Conservation (phyloP, 2,888 invertebrate species). For the Eilema griseolum region DNA sequence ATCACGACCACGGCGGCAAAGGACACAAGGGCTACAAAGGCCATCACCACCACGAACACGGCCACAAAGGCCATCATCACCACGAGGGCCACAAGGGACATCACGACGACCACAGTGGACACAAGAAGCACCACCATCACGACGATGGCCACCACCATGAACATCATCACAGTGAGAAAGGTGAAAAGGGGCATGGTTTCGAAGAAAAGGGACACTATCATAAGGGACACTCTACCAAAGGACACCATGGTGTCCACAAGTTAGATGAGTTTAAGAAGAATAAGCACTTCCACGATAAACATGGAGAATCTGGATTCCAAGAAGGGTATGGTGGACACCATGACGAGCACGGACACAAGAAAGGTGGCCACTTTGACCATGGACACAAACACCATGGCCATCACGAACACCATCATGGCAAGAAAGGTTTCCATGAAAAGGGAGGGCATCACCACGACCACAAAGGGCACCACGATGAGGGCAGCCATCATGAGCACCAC, state of each 20-base stretch:
- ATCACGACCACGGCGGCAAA: conserved; percentile 89
- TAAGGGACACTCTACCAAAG: conserved; percentile 94
- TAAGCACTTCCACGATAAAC: conserved; percentile 94
- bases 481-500: conserved; percentile 92
- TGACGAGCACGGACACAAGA: conserved; percentile 92
- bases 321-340: conserved; percentile 93
- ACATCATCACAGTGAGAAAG: conserved; percentile 89
- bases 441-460: conserved; percentile 93
- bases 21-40: conserved; percentile 91
- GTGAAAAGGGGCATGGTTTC: conserved; percentile 87
- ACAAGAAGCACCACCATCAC: conserved; percentile 89
- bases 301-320: conserved; percentile 92
- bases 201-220: conserved; percentile 90
- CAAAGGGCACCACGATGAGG: conserved; percentile 92
- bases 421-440: conserved; percentile 93
- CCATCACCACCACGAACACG: conserved; percentile 89
- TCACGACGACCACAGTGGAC: conserved; percentile 87
- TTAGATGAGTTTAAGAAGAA: conserved; percentile 94
- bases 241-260: conserved; percentile 94
- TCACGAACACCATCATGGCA: conserved; percentile 92
- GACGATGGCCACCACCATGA: conserved; percentile 89
- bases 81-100: conserved; percentile 88
- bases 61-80: conserved; percentile 91
- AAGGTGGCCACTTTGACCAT: conserved; percentile 93
- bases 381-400: conserved; percentile 92